These are phyloP conservation scores for Sterrhoptilus dennistouni DNA, from an alignment of 2,113 vertebrate species.

Conservation along the genomic window DNA sequence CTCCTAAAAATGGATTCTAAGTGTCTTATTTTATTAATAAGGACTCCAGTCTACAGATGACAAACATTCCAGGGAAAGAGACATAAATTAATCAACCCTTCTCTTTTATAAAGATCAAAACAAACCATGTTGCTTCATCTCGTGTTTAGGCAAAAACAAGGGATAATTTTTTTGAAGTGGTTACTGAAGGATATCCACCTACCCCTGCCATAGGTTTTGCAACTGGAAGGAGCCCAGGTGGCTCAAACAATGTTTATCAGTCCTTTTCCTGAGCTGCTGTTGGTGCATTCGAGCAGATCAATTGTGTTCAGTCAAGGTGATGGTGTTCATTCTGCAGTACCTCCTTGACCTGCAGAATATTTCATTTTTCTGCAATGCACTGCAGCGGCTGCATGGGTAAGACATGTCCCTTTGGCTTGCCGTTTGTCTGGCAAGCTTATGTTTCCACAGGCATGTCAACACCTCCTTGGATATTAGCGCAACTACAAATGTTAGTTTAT, in stretches of 20 bases:
- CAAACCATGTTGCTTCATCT: neutral
- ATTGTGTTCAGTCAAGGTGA: neutral
- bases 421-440: neutral
- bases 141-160: neutral
- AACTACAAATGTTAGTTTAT: constrained; percentile 50
- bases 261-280: neutral
- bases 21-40: neutral
- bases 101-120: neutral
- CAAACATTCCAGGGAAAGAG: neutral
- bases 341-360: neutral
- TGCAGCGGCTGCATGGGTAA: neutral
- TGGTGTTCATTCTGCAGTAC: neutral
- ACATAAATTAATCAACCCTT: neutral
- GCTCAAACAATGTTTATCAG: neutral
- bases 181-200: neutral
- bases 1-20: neutral
- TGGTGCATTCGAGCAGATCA: neutral
- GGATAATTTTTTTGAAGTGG: neutral
- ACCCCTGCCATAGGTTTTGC: neutral
- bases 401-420: neutral
- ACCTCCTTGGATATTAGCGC: constrained; percentile 4
- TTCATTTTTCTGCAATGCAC: neutral
- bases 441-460: neutral
- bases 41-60: neutral
- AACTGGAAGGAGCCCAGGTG: neutral